Percentiles rank a stretch among this genome's conserved stretches.
These are phyloP conservation scores for Parazoanthus atlanticus DNA, from an alignment of 92 coral and sea anemone species.

Conservation along the genomic window DNA sequence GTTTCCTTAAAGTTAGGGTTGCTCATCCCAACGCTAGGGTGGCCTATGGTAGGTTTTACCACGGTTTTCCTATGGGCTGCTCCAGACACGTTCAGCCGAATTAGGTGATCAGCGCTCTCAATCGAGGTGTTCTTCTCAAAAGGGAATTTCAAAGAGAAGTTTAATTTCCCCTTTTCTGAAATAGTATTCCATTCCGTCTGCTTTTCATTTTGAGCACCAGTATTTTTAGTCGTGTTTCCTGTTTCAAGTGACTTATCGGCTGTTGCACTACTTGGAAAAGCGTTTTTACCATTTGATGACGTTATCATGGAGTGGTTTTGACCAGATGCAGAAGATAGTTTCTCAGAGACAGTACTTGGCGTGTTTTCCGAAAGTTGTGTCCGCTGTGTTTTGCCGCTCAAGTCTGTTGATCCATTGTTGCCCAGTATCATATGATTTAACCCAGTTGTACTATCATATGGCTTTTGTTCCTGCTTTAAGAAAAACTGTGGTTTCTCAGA, in stretches of 20 bases:
- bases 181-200: conserved; percentile 28
- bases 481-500: background rate
- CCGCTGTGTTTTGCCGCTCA: background rate
- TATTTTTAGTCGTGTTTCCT: background rate
- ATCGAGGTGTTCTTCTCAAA: conserved; percentile 25
- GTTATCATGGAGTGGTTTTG: background rate
- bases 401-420: background rate
- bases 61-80: background rate
- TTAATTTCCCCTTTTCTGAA: conserved; percentile 22
- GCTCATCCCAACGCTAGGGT: background rate
- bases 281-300: background rate
- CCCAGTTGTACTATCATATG: background rate
- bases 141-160: conserved; percentile 34
- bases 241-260: background rate
- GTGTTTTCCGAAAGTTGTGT: background rate
- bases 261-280: background rate
- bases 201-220: background rate
- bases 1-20: background rate
- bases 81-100: conserved; percentile 12
- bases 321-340: background rate
- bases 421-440: too few species aligned
- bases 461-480: background rate
- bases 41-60: background rate
- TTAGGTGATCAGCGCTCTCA: conserved; percentile 12
- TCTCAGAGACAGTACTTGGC: background rate